Evolutionary conservation across 1,140 invertebrate genomes (phyloP), one percentile per base, ranked within the genome.

Genomic region (Palaemon carinicauda): DNA sequence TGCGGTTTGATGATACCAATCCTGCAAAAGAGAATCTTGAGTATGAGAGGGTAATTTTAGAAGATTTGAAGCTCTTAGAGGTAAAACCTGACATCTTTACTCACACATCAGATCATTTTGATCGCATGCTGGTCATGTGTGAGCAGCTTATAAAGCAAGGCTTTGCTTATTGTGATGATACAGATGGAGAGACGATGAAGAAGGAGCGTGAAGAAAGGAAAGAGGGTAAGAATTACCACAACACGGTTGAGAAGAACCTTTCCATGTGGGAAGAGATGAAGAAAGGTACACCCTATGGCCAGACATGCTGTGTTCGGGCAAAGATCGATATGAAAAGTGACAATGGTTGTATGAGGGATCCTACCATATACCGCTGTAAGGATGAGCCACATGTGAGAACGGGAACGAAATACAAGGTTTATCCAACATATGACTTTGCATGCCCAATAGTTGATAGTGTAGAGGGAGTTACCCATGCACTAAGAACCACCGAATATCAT

Each of bases 1-100:
- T 99, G 97, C 94, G 99, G 90, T 99, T 99, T 93, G 99, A 99
- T 93, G 99, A 99, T 91, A 99, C 99, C 10, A 99, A 99, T 93
- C 99, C 99, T 52, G 98, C 97, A 5, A 99, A 99, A 91, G 99
- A 99, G 91, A 97, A 98, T 91, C 95, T 95, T n/a, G 96, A 99
- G 90, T 99, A 98, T 93, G 99, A 99, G 91, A 94, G 98, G 93
- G 94, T 99, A 0, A 99, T 99, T 90, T 92, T 99, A 27, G 96
- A 99, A 92, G 99, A 99, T 93, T 93, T 99, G 15, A 93, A 95
- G 90, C 94, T 98, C 93, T 91, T 99, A 65, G 94, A 98, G 90
- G 95, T 99, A 74, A 96, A 97, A 89, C 97, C 97, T 3, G 97
- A 99, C 92, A 91, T 94, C 41, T 98, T 98, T 91, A 97, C 97